Evolutionary conservation across 2,113 vertebrate genomes (phyloP).

Genomic region (Meleagris gallopavo): DNA sequence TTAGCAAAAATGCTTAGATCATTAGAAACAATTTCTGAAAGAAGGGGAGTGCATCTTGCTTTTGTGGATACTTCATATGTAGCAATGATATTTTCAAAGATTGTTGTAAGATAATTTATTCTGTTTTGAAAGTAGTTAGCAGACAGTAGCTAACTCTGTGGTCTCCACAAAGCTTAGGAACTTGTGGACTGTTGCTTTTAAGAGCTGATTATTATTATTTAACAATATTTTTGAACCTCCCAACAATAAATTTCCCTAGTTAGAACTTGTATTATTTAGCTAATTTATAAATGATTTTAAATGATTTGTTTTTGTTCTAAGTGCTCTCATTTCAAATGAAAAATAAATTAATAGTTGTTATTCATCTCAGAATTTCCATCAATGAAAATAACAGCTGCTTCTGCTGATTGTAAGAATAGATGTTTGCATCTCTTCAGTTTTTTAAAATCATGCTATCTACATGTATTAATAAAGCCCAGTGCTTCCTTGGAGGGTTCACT

Average conservation of each 20-base stretch:
- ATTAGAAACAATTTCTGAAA: conserved; percentile 2
- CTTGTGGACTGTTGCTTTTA: not conserved
- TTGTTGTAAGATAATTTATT: not conserved
- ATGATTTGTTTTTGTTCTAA: not conserved
- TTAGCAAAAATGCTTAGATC: not conserved
- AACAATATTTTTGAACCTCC: not conserved
- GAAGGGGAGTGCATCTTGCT: not conserved
- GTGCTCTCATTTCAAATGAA: not conserved
- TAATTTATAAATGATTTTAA: conserved; percentile 29
- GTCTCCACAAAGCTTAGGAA: not conserved
- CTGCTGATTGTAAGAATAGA: conserved; percentile 28
- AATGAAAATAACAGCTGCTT: conserved; percentile 47
- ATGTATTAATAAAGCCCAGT: not conserved
- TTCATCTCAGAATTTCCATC: conserved; percentile 19
- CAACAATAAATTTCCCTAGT: not conserved
- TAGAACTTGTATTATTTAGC: not conserved
- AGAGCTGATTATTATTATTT: not conserved
- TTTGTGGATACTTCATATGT: not conserved
- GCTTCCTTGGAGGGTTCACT: not conserved
- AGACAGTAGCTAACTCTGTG: not conserved
- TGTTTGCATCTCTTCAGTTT: not conserved
- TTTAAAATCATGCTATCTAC: not conserved
- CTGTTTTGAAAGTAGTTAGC: conserved; percentile 40
- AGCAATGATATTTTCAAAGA: conserved; percentile 23
- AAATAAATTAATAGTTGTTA: conserved; percentile 40